Percentiles rank a stretch among this genome's conserved stretches.
These are phyloP conservation scores for Colius striatus DNA, from an alignment of 2,113 vertebrate species.

Conservation along the genomic window DNA sequence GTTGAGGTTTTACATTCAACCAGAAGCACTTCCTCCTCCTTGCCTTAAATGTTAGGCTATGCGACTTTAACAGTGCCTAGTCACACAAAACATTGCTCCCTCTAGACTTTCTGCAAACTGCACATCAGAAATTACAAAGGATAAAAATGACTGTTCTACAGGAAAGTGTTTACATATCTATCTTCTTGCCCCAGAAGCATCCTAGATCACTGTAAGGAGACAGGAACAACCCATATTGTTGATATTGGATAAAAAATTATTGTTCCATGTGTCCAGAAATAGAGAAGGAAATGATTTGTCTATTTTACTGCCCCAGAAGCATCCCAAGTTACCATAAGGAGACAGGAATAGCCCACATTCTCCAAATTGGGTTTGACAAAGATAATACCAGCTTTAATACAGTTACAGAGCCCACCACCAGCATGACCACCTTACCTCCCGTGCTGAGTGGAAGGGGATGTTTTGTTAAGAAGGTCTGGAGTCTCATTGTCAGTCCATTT, in stretches of 20 bases:
- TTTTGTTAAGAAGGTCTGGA: constrained; percentile 88
- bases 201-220: not conserved
- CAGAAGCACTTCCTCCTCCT: not conserved
- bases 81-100: not conserved
- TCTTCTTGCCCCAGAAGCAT: not conserved
- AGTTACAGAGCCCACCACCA: not conserved
- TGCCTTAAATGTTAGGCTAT: not conserved
- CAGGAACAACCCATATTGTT: not conserved
- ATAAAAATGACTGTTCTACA: not conserved
- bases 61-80: not conserved
- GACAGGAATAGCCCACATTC: not conserved
- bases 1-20: not conserved
- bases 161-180: not conserved
- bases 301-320: not conserved
- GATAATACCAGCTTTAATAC: not conserved
- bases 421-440: constrained; percentile 74
- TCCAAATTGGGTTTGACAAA: not conserved
- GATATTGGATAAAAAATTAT: not conserved
- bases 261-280: not conserved
- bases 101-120: not conserved
- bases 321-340: not conserved
- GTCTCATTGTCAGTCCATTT: constrained; percentile 77
- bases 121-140: not conserved
- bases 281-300: not conserved
- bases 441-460: constrained; percentile 78